A percentile compares a stretch with the other conserved stretches of the same genome.
phyloP scores from a whole-genome alignment of 1,140 invertebrate species.

The Dinoponera quadriceps region DNA sequence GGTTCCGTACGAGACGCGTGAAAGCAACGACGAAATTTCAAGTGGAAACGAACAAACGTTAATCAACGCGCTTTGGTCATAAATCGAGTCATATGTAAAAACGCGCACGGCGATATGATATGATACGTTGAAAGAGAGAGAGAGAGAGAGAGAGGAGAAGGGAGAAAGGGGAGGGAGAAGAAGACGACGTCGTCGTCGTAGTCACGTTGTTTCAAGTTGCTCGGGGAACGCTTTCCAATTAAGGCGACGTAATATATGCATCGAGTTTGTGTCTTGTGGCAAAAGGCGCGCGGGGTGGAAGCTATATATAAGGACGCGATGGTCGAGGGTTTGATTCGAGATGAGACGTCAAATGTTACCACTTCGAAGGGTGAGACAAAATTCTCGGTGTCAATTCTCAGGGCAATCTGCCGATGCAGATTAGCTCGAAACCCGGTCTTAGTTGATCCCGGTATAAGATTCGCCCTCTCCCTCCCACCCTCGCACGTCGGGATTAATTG shows the following conservation, averaged over 20 bases:
- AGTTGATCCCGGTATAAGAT: constrained; percentile 45
- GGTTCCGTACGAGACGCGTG: neutral
- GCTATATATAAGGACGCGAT: constrained; percentile 64
- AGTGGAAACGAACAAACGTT: no score
- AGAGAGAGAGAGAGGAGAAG: no score
- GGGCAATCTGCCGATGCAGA: constrained; percentile 85
- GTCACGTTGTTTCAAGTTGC: neutral
- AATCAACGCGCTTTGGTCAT: no score
- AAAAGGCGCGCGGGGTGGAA: constrained; percentile 52
- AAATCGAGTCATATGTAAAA: no score
- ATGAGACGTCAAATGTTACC: constrained; percentile 76
- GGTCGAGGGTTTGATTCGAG: constrained; percentile 80
- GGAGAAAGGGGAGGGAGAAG: no score
- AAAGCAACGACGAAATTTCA: neutral
- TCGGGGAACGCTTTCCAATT: constrained; percentile 78
- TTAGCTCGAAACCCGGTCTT: constrained; percentile 74
- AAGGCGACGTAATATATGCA: constrained; percentile 84
- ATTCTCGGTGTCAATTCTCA: constrained; percentile 84
- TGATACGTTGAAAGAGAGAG: no score
- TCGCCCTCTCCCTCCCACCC: constrained; percentile 29
- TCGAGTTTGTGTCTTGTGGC: constrained; percentile 80
- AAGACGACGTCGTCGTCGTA: neutral
- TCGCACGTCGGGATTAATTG: constrained; percentile 67
- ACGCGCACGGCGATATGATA: no score
- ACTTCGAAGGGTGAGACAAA: constrained; percentile 72